phyloP scores from a whole-genome alignment of 1,140 invertebrate species.

The Heliconius nattereri region DNA sequence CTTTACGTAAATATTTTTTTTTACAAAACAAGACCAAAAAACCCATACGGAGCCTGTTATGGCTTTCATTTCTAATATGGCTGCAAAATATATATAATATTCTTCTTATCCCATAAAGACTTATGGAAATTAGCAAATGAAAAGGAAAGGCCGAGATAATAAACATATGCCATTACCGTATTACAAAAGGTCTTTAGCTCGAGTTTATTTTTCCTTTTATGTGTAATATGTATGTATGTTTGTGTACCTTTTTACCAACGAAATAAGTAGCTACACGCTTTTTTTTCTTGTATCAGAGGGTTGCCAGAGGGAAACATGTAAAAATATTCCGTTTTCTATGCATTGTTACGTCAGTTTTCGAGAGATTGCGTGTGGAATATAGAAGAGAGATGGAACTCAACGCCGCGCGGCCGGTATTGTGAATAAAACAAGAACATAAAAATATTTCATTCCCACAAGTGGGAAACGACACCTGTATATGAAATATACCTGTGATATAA shows the following conservation, averaged over 20 bases:
- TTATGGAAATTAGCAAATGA: constrained; percentile 11
- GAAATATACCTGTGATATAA: background rate
- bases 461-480: no score
- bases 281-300: background rate
- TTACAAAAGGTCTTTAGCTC: background rate
- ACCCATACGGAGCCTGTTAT: background rate
- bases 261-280: background rate
- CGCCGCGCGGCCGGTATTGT: no score
- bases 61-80: background rate
- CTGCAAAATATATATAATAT: background rate
- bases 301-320: background rate
- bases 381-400: no score
- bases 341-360: no score
- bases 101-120: background rate
- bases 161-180: constrained; percentile 3
- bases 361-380: no score
- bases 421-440: no score
- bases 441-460: no score
- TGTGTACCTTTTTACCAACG: background rate
- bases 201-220: background rate
- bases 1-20: background rate
- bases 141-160: constrained; percentile 6
- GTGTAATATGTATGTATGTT: background rate
- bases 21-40: background rate
- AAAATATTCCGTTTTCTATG: no score